Conservation (phyloP, 2,797 vertebrate species). For the Xenopus petersii region DNA sequence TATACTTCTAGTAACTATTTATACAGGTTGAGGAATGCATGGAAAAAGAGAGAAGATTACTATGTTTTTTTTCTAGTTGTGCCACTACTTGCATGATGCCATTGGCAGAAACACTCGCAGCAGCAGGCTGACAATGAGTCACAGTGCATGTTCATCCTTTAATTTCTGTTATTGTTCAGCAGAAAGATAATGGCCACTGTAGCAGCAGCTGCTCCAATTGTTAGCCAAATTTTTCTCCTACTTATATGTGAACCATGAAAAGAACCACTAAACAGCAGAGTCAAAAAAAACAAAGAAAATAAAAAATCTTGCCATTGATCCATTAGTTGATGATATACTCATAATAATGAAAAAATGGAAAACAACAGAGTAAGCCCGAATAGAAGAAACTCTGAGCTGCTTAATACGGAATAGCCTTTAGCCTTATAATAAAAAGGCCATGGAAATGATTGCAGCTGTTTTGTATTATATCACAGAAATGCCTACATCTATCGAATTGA, state of each 20-base stretch:
- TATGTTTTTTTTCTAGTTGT: slow-evolving; percentile 31
- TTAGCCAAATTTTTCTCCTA: slow-evolving; percentile 33
- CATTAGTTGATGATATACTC: background rate
- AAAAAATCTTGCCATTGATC: background rate
- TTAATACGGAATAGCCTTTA: background rate
- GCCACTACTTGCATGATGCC: slow-evolving; percentile 36
- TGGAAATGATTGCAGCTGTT: background rate
- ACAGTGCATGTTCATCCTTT: slow-evolving; percentile 47
- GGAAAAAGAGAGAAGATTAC: slow-evolving; percentile 38
- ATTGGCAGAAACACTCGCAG: slow-evolving; percentile 41
- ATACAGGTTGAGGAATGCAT: slow-evolving; percentile 12
- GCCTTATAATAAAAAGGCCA: background rate
- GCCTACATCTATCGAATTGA: too few relatives aligned
- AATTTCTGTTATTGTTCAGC: slow-evolving; percentile 49
- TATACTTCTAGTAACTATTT: background rate
- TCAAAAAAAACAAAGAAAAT: background rate
- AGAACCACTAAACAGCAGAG: slow-evolving; percentile 23
- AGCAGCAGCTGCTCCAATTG: slow-evolving; percentile 44
- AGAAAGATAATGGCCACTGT: slow-evolving; percentile 47
- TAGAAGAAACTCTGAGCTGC: background rate
- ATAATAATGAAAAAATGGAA: slow-evolving; percentile 8
- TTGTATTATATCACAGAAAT: background rate
- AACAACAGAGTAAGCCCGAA: background rate
- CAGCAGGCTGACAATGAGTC: slow-evolving; percentile 49
- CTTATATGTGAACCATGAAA: slow-evolving; percentile 21